Evolutionary conservation across 2,888 invertebrate genomes (phyloP), one percentile per base, ranked within the genome.

Genomic region (Ganaspis brasiliensis): DNA sequence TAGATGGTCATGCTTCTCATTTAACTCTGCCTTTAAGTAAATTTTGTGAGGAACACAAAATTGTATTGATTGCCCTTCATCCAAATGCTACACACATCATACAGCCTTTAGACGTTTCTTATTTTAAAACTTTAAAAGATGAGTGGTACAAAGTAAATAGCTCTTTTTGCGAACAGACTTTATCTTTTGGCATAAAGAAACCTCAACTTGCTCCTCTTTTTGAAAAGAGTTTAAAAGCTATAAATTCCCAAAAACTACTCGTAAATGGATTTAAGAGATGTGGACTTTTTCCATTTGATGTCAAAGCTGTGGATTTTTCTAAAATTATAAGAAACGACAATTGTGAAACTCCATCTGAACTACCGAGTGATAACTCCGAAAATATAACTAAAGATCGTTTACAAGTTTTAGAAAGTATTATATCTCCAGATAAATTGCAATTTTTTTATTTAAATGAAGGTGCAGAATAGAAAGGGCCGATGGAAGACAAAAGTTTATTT

Each of bases 31-130:
- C 79, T 21, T 52, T 80, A 14, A 31, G 24, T 16, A 61, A 81
- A 24, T 85, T 84, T 61, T 88, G 87, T 73, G 45, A 73, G 24
- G 76, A 84, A 37, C 76, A 85, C 14, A 16, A 78, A 78, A 88
- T 88, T n/a, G 72, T 77, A 24, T 79, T 87, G 40, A 79, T 83
- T 9, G 61, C 61, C 3, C 24, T 61, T 12, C 31, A 21, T 26
- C 61, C 61, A 8, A 40, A 40, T 40, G 40, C 40, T 1, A 45
- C 45, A 4, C 45, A 45, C 45, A 45, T 45, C 14, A 14, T 45
- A 4, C 45, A 45, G 45, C 45, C 45, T 45, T 45, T 45, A 1
- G 45, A 14, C 12, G n/a, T 45, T 45, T 12, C n/a, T 4, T 45
- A 12, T 14, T 45, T 45, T 45, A 10, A 12, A 45, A 1, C 12